Evolutionary conservation across 1,140 invertebrate species (phyloP), one percentile per base, ranked within the genome.

Genomic region (Atopsyche davidsoni): DNA sequence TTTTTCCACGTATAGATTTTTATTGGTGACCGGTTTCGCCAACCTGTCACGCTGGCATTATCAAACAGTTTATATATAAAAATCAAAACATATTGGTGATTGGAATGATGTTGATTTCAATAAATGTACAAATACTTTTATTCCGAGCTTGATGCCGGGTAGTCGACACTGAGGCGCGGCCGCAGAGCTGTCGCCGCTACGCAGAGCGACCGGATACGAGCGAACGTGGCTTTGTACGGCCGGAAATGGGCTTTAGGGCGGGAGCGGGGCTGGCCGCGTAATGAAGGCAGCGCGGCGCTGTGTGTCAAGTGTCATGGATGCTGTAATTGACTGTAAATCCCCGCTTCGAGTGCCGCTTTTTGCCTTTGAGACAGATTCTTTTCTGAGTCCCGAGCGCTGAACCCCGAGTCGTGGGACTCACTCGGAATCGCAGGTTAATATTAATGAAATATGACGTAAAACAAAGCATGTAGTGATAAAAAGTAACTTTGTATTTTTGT

Each of bases 211-310:
- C 31, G 44, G 44, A 46, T 39, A 47, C 46, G 1, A n/a, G 46
- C 18, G 14, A n/a, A n/a, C n/a, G 9, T 24, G 46, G 35, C 46
- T 47, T 47, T 47, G 46, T 47, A 24, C 16, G 35, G 22, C 35
- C 36, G 46, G 46, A 47, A 47, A 47, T 47, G 46, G 46, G 21
- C 46, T 39, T 36, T 47, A 34, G 19, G 31, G 46, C 36, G 7
- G 23, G 46, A 36, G 23, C 17, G 36, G 18, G 36, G 36, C 36
- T 18, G 10, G 13, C 14, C 17, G 11, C n/a, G 36, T 32, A 45
- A 45, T 45, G 42, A 45, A 45, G 21, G 25, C 28, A 22, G 19
- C 14, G 39, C 42, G 34, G 7, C 22, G 13, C 42, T 17, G 42
- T 45, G 17, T 45, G 42, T 34, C 42, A 34, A 34, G 28, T 6